A percentile compares a stretch with the other conserved stretches of the same genome.
Conservation (phyloP, 1,140 invertebrate genomes). For the Harlomillsia oculata region DNA sequence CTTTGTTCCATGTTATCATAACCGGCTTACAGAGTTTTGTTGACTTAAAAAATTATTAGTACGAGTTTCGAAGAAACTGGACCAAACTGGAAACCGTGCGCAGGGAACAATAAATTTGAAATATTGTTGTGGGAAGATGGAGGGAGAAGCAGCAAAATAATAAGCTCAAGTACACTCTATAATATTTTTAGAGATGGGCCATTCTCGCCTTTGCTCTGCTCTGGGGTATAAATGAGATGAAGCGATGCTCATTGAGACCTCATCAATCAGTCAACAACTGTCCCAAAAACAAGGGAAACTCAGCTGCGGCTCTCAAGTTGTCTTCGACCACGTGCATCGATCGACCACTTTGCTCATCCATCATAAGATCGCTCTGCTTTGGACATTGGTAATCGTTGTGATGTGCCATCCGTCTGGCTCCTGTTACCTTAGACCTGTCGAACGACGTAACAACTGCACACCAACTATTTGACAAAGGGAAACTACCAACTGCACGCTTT, state of each 20-base stretch:
- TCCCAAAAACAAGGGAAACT: conserved; percentile 9
- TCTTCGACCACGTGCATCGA: background rate
- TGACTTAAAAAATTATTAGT: no score
- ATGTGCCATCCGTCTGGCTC: conserved; percentile 6
- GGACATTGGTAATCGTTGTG: conserved; percentile 5
- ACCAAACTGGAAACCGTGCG: no score
- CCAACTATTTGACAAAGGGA: conserved; percentile 9
- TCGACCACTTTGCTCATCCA: background rate
- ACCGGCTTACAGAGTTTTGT: no score
- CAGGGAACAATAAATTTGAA: no score
- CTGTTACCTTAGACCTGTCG: background rate
- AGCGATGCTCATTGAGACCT: conserved; percentile 9
- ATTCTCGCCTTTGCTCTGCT: no score
- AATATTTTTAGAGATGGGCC: no score
- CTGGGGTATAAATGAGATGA: conserved; percentile 3
- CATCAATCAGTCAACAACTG: conserved; percentile 13
- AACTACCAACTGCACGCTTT: conserved; percentile 1
- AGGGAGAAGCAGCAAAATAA: no score
- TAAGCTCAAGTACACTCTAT: no score
- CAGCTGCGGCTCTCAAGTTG: background rate
- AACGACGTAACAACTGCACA: conserved; percentile 11
- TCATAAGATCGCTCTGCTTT: conserved; percentile 1
- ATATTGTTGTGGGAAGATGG: no score
- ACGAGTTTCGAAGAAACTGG: no score
- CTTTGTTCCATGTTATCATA: no score